phyloP scores from a whole-genome alignment of 1,140 invertebrate species.

The Leptonema lineaticorne region DNA sequence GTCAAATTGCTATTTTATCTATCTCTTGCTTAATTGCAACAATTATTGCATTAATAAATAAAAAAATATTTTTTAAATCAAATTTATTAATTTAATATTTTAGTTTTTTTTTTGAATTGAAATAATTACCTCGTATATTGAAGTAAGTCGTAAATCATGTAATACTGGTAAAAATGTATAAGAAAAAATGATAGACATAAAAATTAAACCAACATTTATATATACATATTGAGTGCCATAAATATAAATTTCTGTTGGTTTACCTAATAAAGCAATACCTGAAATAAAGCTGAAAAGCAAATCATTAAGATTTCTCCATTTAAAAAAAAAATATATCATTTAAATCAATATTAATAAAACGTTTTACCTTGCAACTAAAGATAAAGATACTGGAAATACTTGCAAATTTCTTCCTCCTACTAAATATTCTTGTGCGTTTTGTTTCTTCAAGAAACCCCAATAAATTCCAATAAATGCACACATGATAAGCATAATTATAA shows the following conservation, averaged over 20 bases:
- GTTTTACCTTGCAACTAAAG: constrained; percentile 73
- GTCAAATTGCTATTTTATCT: too few species aligned
- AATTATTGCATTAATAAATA: too few species aligned
- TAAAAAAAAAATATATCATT: background rate
- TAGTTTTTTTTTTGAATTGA: background rate
- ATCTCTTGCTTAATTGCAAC: too few species aligned
- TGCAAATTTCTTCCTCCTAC: constrained; percentile 83
- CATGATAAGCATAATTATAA: constrained; percentile 68
- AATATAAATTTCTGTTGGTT: constrained; percentile 81
- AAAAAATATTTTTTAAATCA: background rate
- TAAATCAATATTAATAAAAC: background rate
- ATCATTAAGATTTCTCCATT: constrained; percentile 9
- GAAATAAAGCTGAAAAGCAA: constrained; percentile 60
- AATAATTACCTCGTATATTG: constrained; percentile 72
- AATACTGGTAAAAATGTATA: constrained; percentile 79
- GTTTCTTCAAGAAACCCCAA: constrained; percentile 73
- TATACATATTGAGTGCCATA: constrained; percentile 73
- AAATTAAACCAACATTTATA: constrained; percentile 60
- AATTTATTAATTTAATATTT: background rate
- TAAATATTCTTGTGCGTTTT: constrained; percentile 74
- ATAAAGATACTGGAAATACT: constrained; percentile 76
- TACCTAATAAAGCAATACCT: constrained; percentile 67
- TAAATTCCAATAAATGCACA: constrained; percentile 77
- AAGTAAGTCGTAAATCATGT: constrained; percentile 76
- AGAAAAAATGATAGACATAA: constrained; percentile 66